phyloP scores from a whole-genome alignment of 2,113 vertebrate genomes.

The Pangasianodon hypophthalmus region DNA sequence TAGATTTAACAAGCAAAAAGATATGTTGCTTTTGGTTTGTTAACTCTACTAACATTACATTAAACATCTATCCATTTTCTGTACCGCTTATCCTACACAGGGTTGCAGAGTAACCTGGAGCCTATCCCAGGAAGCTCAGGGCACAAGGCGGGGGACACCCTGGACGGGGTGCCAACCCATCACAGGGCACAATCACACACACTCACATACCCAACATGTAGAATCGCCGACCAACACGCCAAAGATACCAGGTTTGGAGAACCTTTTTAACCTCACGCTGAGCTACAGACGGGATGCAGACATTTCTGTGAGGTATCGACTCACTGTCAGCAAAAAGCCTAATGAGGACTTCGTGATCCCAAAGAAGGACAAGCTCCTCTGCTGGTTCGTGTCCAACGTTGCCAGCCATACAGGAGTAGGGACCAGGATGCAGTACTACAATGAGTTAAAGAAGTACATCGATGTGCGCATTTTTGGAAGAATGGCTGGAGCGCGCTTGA shows the following conservation, averaged over 20 bases:
- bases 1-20: no score
- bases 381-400: constrained; percentile 83
- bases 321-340: constrained; percentile 73
- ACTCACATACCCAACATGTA: constrained; percentile 56
- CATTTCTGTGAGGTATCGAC: constrained; percentile 80
- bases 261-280: constrained; percentile 84
- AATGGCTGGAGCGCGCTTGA: constrained; percentile 75
- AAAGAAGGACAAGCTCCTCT: constrained; percentile 83
- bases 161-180: no score
- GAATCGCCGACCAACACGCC: constrained; percentile 81
- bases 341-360: constrained; percentile 78
- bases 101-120: no score
- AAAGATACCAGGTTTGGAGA: constrained; percentile 78
- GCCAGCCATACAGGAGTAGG: constrained; percentile 74
- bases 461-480: constrained; percentile 79
- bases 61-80: no score
- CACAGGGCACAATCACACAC: no score
- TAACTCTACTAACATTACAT: not conserved
- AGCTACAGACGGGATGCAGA: constrained; percentile 85
- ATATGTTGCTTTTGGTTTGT: not conserved
- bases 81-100: no score
- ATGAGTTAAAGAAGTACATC: constrained; percentile 81
- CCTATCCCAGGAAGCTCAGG: no score
- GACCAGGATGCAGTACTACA: constrained; percentile 73
- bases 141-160: no score